A percentile compares a stretch with the other conserved stretches of the same genome.
Evolutionary conservation across 1,140 invertebrate species (phyloP).

Genomic region (Drosophila busckii): DNA sequence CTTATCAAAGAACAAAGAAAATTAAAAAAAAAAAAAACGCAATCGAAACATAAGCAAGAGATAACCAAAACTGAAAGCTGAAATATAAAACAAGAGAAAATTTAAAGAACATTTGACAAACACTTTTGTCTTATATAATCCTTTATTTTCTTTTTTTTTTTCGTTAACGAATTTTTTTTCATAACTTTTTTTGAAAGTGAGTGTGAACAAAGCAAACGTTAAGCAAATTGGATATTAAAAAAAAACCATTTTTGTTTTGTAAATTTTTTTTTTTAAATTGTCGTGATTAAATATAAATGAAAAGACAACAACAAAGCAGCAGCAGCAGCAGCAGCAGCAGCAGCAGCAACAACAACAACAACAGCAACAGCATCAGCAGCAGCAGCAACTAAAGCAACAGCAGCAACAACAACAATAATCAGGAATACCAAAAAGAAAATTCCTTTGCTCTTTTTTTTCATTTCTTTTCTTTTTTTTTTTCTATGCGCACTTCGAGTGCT

Average conservation of each 20-base stretch:
- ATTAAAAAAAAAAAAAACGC: constrained; percentile 18
- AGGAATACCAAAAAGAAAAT: constrained; percentile 44
- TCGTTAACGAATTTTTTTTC: too few relatives aligned
- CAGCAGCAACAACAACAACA: constrained; percentile 30
- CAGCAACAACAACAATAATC: constrained; percentile 20
- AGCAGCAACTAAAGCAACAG: constrained; percentile 4
- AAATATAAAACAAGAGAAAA: constrained; percentile 25
- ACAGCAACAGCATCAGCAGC: constrained; percentile 19
- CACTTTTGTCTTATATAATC: too few relatives aligned
- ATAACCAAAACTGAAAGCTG: constrained; percentile 10
- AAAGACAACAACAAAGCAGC: constrained; percentile 17
- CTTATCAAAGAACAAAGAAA: constrained; percentile 8
- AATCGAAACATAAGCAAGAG: constrained; percentile 17
- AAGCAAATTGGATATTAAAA: constrained; percentile 5
- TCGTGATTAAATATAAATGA: not conserved
- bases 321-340: constrained; percentile 10
- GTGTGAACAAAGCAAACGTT: constrained; percentile 1
- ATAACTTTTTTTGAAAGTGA: too few relatives aligned
- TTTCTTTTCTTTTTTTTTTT: too few relatives aligned
- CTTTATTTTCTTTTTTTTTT: too few relatives aligned
- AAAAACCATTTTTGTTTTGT: constrained; percentile 7
- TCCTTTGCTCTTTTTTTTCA: too few relatives aligned
- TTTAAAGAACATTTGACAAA: constrained; percentile 4
- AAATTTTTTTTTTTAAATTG: constrained; percentile 6
- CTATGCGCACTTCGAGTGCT: constrained; percentile 28